phyloP scores from a whole-genome alignment of 1,140 invertebrate genomes.

The Drosophila nasuta region DNA sequence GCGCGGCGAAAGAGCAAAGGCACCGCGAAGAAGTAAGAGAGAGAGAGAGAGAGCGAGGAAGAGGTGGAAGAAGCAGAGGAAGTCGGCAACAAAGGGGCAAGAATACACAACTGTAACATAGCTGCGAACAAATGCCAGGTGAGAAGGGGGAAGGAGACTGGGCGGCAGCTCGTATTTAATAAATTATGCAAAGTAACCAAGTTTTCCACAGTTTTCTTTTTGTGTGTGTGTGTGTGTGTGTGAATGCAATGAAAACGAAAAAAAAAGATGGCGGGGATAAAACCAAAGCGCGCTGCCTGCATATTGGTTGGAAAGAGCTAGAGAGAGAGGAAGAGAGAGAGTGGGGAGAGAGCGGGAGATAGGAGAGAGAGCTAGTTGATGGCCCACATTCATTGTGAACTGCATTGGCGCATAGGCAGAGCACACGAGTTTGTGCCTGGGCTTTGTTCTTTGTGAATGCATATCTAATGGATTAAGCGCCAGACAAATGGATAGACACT shows the following conservation, averaged over 20 bases:
- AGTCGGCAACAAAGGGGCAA: not conserved
- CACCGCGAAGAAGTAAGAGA: constrained; percentile 12
- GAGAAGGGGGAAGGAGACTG: not conserved
- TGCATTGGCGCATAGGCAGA: constrained; percentile 33
- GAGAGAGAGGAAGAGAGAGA: not conserved
- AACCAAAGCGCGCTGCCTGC: constrained; percentile 32
- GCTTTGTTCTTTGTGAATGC: constrained; percentile 57
- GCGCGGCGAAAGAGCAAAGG: constrained; percentile 28
- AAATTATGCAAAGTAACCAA: constrained; percentile 69
- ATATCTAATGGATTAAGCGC: constrained; percentile 57
- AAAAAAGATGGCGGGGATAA: no score
- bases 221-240: not conserved
- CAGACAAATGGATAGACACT: constrained; percentile 24
- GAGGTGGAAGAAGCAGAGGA: not conserved
- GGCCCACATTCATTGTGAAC: constrained; percentile 35
- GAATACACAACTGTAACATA: not conserved
- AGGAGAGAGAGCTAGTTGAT: constrained; percentile 3
- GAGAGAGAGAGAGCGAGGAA: constrained; percentile 2
- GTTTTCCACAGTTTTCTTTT: constrained; percentile 32
- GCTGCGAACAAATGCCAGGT: not conserved
- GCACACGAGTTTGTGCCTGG: constrained; percentile 5
- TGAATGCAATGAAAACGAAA: constrained; percentile 34
- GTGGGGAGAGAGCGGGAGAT: not conserved
- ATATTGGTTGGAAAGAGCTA: constrained; percentile 22
- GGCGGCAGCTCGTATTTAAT: constrained; percentile 53